Evolutionary conservation across 2,797 vertebrate genomes (phyloP).

Genomic region (Epinephelus malabaricus): DNA sequence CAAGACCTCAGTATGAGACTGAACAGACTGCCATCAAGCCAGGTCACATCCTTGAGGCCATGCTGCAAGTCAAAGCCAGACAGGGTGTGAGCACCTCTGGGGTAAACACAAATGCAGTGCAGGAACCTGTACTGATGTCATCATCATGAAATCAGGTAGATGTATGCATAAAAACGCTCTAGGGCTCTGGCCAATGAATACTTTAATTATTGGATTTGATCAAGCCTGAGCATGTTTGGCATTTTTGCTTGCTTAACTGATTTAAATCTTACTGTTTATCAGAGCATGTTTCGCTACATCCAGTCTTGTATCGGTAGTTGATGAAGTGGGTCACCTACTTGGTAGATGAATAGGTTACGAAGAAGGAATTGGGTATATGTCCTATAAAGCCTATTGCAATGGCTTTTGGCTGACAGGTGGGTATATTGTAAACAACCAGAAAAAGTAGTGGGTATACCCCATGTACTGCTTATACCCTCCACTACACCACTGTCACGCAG

Average conservation of each 20-base stretch:
- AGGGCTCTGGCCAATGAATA: background rate
- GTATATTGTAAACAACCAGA: too few relatives aligned
- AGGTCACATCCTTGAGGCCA: constrained; percentile 28
- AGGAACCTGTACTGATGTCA: background rate
- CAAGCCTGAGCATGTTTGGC: background rate
- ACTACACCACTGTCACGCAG: too few relatives aligned
- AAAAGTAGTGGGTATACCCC: too few relatives aligned
- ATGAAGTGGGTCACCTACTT: too few relatives aligned
- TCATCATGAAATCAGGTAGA: background rate
- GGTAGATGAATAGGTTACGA: too few relatives aligned
- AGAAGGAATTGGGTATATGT: too few relatives aligned
- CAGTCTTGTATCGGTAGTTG: too few relatives aligned
- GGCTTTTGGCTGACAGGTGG: too few relatives aligned
- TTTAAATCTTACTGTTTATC: background rate
- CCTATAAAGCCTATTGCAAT: too few relatives aligned
- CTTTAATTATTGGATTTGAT: background rate
- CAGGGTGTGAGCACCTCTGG: background rate
- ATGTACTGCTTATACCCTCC: too few relatives aligned
- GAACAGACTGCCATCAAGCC: constrained; percentile 30
- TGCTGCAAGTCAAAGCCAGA: constrained; percentile 25
- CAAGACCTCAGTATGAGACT: constrained; percentile 28
- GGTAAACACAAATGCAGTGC: too few relatives aligned
- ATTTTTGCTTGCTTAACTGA: background rate
- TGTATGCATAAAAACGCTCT: background rate
- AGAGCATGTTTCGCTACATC: background rate